Conservation (phyloP, 1,140 invertebrate species). For the Temnothorax curvispinosus region DNA sequence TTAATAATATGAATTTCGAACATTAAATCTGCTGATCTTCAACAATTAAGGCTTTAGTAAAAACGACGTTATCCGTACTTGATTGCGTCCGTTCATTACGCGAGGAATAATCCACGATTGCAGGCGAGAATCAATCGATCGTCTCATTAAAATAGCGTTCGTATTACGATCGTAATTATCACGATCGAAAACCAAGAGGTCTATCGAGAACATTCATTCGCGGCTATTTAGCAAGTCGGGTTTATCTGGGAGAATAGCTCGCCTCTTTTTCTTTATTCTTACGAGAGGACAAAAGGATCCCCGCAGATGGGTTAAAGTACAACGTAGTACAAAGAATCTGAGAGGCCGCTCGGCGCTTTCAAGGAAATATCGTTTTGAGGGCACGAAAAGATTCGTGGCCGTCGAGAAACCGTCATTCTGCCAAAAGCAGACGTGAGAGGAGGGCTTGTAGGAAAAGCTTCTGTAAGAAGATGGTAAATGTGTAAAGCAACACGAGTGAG, state of each 20-base stretch:
- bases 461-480: neutral
- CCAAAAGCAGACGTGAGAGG: neutral
- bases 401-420: constrained; percentile 8
- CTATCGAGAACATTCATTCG: constrained; percentile 14
- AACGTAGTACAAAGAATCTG: constrained; percentile 64
- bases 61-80: constrained; percentile 26
- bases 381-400: constrained; percentile 32
- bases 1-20: neutral
- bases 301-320: constrained; percentile 67
- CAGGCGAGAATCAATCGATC: constrained; percentile 14
- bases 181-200: constrained; percentile 14
- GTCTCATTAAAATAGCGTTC: constrained; percentile 49
- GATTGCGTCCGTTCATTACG: constrained; percentile 32
- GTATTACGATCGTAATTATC: constrained; percentile 38
- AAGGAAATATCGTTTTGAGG: constrained; percentile 71
- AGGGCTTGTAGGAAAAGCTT: neutral
- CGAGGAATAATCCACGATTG: constrained; percentile 21
- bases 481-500: neutral
- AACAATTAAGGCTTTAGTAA: neutral
- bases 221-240: neutral
- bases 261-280: constrained; percentile 35
- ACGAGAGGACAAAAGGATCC: constrained; percentile 64
- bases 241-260: constrained; percentile 39
- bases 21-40: neutral
- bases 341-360: constrained; percentile 66